These are phyloP conservation scores for Scophthalmus maximus DNA, from an alignment of 2,113 vertebrate species.

Conservation along the genomic window DNA sequence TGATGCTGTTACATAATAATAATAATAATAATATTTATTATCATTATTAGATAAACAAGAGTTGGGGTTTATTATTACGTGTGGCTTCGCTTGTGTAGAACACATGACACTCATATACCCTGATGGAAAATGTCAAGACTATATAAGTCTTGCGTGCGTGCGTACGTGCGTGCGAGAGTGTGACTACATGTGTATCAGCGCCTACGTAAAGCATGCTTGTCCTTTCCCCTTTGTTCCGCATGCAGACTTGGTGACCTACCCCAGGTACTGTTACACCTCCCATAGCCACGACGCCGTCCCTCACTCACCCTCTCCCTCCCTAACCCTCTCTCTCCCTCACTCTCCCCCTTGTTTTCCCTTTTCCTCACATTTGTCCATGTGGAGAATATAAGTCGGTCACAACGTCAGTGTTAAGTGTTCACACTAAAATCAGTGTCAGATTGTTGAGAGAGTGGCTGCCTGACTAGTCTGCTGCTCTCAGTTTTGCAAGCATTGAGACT, in stretches of 20 bases:
- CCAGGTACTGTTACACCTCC: slow-evolving; percentile 61
- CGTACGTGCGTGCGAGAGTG: neutral
- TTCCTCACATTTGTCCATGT: too few relatives aligned
- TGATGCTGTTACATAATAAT: neutral
- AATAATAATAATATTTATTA: too few relatives aligned
- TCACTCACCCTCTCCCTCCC: neutral
- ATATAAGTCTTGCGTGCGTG: neutral
- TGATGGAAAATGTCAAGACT: neutral
- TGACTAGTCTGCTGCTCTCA: neutral
- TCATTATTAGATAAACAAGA: too few relatives aligned
- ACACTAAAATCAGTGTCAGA: neutral
- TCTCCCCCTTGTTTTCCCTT: too few relatives aligned
- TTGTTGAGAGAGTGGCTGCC: too few relatives aligned
- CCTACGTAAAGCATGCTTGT: slow-evolving; percentile 39
- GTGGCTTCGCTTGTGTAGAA: neutral
- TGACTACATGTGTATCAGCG: slow-evolving; percentile 13
- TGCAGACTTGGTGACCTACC: slow-evolving; percentile 65
- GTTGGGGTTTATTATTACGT: neutral
- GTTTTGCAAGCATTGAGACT: too few relatives aligned
- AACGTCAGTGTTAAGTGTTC: slow-evolving; percentile 6
- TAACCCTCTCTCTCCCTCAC: neutral
- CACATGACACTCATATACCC: neutral
- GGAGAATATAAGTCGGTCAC: too few relatives aligned
- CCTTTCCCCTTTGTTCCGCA: slow-evolving; percentile 59
- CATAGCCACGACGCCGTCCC: slow-evolving; percentile 2